Evolutionary conservation across 2,797 vertebrate species (phyloP).

Genomic region (Morus bassanus): DNA sequence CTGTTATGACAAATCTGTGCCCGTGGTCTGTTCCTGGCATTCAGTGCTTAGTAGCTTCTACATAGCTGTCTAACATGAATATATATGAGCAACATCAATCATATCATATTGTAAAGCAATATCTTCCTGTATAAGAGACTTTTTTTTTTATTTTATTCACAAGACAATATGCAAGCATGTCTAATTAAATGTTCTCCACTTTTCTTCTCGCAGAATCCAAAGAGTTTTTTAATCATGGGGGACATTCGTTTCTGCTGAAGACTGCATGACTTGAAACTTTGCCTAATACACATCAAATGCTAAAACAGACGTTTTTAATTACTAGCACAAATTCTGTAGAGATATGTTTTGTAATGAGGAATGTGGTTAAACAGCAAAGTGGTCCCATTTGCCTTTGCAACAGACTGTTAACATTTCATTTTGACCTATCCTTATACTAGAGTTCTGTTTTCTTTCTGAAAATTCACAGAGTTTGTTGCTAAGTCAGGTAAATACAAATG

Average conservation of each 20-base stretch:
- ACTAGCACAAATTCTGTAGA: constrained; percentile 45
- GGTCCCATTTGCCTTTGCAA: constrained; percentile 31
- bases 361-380: constrained; percentile 48
- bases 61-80: constrained; percentile 46
- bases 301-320: constrained; percentile 62
- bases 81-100: constrained; percentile 60
- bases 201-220: background rate
- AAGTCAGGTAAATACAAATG: constrained; percentile 39
- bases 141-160: background rate
- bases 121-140: constrained; percentile 4
- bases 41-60: constrained; percentile 44
- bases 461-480: constrained; percentile 7
- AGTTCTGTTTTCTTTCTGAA: constrained; percentile 17
- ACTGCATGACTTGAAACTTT: constrained; percentile 49
- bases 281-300: constrained; percentile 52
- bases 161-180: background rate
- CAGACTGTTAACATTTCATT: constrained; percentile 40
- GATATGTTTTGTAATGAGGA: constrained; percentile 42
- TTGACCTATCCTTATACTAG: constrained; percentile 4
- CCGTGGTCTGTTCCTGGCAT: constrained; percentile 25
- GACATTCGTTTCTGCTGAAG: constrained; percentile 47
- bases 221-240: background rate
- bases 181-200: constrained; percentile 42
- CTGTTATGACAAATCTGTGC: constrained; percentile 47
- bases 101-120: constrained; percentile 43